A percentile compares a stretch with the other conserved stretches of the same genome.
These are phyloP conservation scores for Microcebus murinus DNA, from an alignment of 2,113 vertebrate species.

Conservation along the genomic window DNA sequence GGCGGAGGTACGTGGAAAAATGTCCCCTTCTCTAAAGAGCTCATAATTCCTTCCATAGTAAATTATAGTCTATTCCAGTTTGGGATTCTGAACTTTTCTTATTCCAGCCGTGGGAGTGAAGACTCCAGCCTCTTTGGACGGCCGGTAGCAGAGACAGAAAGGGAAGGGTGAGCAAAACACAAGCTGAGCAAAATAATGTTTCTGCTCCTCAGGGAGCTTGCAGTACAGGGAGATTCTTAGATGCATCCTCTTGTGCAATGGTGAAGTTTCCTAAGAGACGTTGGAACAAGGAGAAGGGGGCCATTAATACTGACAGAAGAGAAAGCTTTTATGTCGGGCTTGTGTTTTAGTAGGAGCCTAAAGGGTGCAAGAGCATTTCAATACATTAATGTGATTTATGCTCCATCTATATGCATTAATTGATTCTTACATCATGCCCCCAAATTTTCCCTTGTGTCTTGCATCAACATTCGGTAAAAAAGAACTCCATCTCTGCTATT, in stretches of 20 bases:
- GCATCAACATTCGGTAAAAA: slow-evolving; percentile 4
- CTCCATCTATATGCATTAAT: not conserved
- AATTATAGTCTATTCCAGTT: not conserved
- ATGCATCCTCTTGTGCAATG: not conserved
- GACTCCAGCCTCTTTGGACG: not conserved
- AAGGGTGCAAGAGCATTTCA: not conserved
- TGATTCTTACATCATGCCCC: slow-evolving; percentile 58
- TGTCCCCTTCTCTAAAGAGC: not conserved
- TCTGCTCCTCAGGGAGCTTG: not conserved
- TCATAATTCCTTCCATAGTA: not conserved
- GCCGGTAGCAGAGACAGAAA: not conserved
- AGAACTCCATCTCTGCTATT: not conserved
- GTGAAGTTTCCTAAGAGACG: not conserved
- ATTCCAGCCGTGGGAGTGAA: not conserved
- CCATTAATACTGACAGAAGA: not conserved
- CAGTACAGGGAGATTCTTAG: not conserved
- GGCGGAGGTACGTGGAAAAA: not conserved
- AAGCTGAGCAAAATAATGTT: not conserved
- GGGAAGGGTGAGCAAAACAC: not conserved
- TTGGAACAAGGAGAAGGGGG: not conserved
- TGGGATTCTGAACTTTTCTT: not conserved
- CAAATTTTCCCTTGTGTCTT: slow-evolving; percentile 19
- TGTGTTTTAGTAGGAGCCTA: not conserved
- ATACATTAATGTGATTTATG: slow-evolving; percentile 43
- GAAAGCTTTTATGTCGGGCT: not conserved